phyloP scores from a whole-genome alignment of 2,888 invertebrate genomes.

The Ommatoiulus sabulosus region DNA sequence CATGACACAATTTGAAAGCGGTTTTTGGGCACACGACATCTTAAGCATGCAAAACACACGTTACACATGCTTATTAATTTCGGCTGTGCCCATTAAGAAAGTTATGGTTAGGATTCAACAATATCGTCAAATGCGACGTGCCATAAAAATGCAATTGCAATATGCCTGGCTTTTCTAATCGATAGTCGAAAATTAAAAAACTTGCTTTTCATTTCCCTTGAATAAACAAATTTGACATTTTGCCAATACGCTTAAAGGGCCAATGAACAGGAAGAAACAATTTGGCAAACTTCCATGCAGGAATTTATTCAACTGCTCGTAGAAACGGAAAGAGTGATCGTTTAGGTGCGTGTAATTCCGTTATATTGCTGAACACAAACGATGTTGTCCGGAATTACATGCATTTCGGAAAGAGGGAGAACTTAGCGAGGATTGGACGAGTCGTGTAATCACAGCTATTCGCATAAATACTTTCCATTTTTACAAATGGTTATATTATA shows the following conservation, averaged over 20 bases:
- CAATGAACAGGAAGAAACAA: conserved; percentile 25
- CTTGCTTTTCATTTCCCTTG: not conserved
- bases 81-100: not conserved
- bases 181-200: not conserved
- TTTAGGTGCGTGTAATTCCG: conserved; percentile 34
- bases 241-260: not conserved
- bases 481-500: not conserved
- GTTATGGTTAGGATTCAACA: not conserved
- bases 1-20: not conserved
- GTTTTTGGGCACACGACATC: not conserved
- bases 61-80: conserved; percentile 5
- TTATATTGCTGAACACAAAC: conserved; percentile 28
- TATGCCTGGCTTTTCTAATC: not conserved
- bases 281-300: conserved; percentile 2
- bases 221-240: conserved; percentile 6
- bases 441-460: not conserved
- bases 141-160: not conserved
- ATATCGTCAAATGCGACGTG: not conserved
- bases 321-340: not conserved
- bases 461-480: not conserved
- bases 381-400: not conserved
- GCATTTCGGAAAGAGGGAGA: not conserved
- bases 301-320: not conserved
- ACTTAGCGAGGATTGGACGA: not conserved
- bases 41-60: not conserved